These are phyloP conservation scores for Sthenelais limicola DNA, from an alignment of 2,888 invertebrate genomes.

Conservation along the genomic window DNA sequence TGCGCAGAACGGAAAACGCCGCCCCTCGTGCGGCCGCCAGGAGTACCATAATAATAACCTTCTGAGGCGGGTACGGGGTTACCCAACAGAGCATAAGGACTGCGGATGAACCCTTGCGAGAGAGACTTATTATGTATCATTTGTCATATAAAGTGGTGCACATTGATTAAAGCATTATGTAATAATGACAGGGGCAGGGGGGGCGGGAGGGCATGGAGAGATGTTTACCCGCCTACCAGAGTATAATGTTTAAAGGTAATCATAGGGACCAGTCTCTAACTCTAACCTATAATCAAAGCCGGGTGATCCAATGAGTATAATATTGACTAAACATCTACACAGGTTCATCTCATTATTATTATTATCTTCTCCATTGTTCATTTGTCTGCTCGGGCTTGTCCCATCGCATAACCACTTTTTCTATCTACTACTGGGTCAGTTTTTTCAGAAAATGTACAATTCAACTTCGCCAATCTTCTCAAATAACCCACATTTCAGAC, in stretches of 20 bases:
- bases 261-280: too few relatives aligned
- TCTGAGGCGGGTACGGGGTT: background rate
- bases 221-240: conserved; percentile 2
- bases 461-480: too few relatives aligned
- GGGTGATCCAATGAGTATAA: background rate
- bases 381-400: too few relatives aligned
- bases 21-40: background rate
- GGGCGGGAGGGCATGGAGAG: background rate
- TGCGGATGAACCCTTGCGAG: background rate
- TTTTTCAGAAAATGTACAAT: too few relatives aligned
- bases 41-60: background rate
- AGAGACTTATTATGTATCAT: conserved; percentile 27
- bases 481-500: too few relatives aligned
- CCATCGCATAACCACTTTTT: too few relatives aligned
- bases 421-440: too few relatives aligned
- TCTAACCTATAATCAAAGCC: conserved; percentile 10
- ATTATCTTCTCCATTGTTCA: too few relatives aligned
- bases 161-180: conserved; percentile 30
- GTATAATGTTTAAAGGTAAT: conserved; percentile 17
- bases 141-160: conserved; percentile 17
- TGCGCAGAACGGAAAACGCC: background rate
- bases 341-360: too few relatives aligned
- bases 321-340: conserved; percentile 6
- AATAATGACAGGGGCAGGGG: conserved; percentile 12
- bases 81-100: conserved; percentile 14